phyloP scores from a whole-genome alignment of 2,113 vertebrate genomes.

The Probosciger aterrimus region DNA sequence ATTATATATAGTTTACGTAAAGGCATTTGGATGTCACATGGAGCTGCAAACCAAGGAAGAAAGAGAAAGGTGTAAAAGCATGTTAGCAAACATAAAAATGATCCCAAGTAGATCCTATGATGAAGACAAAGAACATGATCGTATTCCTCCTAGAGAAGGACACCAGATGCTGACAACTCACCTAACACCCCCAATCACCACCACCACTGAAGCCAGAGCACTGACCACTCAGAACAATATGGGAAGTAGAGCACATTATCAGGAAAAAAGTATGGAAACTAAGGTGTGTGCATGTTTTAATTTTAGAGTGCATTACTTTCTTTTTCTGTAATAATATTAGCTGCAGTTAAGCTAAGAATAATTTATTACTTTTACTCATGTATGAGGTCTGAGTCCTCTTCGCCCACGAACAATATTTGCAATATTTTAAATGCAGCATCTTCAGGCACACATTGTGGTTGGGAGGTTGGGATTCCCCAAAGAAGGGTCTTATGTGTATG shows the following conservation, averaged over 20 bases:
- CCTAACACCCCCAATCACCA: neutral
- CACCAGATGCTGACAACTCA: neutral
- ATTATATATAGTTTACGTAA: neutral
- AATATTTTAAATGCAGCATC: neutral
- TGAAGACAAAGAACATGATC: neutral
- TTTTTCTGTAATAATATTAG: neutral
- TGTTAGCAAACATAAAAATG: neutral
- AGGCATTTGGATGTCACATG: neutral
- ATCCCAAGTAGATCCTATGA: neutral
- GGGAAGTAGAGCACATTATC: neutral
- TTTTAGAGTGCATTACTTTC: neutral
- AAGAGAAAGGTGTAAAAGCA: neutral
- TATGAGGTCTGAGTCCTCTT: neutral
- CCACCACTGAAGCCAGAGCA: fast-evolving
- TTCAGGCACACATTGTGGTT: neutral
- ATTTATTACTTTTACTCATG: neutral
- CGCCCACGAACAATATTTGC: neutral
- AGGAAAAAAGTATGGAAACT: neutral
- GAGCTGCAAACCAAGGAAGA: neutral
- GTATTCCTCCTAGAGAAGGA: neutral
- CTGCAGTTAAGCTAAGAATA: neutral
- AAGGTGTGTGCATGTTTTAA: neutral
- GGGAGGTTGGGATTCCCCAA: neutral
- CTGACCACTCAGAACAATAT: neutral
- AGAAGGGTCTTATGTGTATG: neutral